Base-by-base conservation (phyloP, 2,113 vertebrate species). In the Mus musculus region DNA sequence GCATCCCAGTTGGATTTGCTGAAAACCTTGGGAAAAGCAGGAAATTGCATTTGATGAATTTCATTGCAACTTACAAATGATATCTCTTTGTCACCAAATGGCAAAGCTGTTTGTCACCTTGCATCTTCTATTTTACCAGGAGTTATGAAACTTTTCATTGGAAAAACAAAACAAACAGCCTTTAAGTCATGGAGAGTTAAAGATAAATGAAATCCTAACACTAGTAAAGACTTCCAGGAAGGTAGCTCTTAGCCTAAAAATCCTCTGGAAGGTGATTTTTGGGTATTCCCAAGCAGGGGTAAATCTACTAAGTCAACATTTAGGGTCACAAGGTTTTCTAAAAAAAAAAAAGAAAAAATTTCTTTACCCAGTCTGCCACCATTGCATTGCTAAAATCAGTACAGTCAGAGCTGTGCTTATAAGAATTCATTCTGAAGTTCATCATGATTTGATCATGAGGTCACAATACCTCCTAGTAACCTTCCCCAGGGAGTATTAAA, bases 231-330 rank as follows among this genome's bases (percentile, higher is more conserved):
- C 0, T 98, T 99, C 75, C 98, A 99, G 80, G 99, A 99, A 94
- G 98, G 98, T 30, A 99, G 98, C 9, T 99, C 99, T 1, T 99
- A 98, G 0, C 98, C 99, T 91, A 99, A 98, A 97, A 99, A 98
- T 96, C 99, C 99, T 94, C 98, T 99, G 96, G 99, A 99, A 93
- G 99, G 99, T 96, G 99, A 99, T 98, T 99, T 99, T 16, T 99
- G 99, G 98, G 99, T 99, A 77, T 99, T 99, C 95, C 99, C 99
- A 96, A 99, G 99, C 86, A 99, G 99, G 93, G 99, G 99, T 42
- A 99, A 99, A 80, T 99, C 99, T 86, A 99, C 98, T 39, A 99
- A 99, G 54, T 99, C 99, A 95, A 86, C 98, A 49, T 99, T 99
- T 98, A 99, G 99, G 99, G 99, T 99, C 98, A 98, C 96, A 95